Conservation (phyloP, 2,888 invertebrate genomes). For the Dryobota labecula region DNA sequence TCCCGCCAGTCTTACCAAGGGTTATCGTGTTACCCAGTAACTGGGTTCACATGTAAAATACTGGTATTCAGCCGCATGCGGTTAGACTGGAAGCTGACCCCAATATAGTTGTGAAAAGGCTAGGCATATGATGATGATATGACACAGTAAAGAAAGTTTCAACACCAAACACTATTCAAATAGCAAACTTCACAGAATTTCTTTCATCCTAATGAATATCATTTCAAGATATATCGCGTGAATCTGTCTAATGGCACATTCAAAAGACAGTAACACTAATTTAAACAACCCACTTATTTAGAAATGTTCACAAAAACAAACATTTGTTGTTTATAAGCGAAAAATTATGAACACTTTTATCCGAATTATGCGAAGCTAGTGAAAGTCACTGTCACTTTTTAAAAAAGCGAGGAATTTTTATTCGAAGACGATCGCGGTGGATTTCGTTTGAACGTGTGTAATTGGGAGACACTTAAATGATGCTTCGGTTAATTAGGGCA, state of each 20-base stretch:
- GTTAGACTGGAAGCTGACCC: no score
- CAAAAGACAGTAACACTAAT: conserved; percentile 23
- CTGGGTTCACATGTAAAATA: no score
- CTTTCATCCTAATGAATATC: background rate
- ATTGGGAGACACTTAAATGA: conserved; percentile 19
- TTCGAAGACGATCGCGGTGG: background rate
- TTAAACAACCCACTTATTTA: conserved; percentile 8
- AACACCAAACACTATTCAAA: conserved; percentile 1
- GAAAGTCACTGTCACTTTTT: conserved; percentile 54
- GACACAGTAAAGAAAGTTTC: conserved; percentile 16
- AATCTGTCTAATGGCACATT: conserved; percentile 17
- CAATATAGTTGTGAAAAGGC: no score
- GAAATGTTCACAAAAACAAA: conserved; percentile 34
- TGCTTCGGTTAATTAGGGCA: background rate
- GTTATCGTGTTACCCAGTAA: no score
- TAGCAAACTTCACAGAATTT: background rate
- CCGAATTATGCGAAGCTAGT: conserved; percentile 42
- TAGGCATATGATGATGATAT: no score
- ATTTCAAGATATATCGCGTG: conserved; percentile 32
- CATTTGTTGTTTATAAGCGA: conserved; percentile 6
- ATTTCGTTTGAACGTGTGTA: conserved; percentile 4
- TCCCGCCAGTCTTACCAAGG: no score
- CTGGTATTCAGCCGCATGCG: no score
- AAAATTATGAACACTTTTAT: conserved; percentile 46
- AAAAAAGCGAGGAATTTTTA: conserved; percentile 36